Conservation (phyloP, 2,797 vertebrate genomes). For the Morelia viridis region DNA sequence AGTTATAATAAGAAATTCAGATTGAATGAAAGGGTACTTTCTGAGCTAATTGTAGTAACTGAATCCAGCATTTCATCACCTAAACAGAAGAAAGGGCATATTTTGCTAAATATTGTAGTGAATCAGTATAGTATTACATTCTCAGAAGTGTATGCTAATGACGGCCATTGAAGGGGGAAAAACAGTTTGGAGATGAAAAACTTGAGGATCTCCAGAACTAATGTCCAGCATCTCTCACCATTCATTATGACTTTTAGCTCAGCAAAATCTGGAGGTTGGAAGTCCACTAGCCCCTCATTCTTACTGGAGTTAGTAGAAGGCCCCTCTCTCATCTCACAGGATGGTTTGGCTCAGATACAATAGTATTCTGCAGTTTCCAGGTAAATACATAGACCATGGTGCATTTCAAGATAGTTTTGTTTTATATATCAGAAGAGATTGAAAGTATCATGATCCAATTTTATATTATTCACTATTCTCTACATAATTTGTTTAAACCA, state of each 20-base stretch:
- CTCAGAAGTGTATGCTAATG: not conserved
- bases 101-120: not conserved
- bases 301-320: not conserved
- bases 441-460: not conserved
- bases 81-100: not conserved
- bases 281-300: not conserved
- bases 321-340: not conserved
- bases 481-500: not conserved
- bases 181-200: not conserved
- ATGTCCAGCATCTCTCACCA: not conserved
- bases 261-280: not conserved
- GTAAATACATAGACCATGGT: not conserved
- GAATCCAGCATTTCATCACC: not conserved
- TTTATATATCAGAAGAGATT: not conserved
- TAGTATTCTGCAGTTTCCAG: not conserved
- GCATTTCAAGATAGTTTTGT: not conserved
- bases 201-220: not conserved
- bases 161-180: not conserved
- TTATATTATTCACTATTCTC: not conserved
- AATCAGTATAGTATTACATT: not conserved
- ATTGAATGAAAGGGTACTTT: not conserved
- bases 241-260: not conserved
- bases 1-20: not conserved
- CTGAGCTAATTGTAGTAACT: not conserved
- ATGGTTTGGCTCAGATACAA: not conserved